phyloP scores from a whole-genome alignment of 2,888 invertebrate genomes.

The Andrena marginata region DNA sequence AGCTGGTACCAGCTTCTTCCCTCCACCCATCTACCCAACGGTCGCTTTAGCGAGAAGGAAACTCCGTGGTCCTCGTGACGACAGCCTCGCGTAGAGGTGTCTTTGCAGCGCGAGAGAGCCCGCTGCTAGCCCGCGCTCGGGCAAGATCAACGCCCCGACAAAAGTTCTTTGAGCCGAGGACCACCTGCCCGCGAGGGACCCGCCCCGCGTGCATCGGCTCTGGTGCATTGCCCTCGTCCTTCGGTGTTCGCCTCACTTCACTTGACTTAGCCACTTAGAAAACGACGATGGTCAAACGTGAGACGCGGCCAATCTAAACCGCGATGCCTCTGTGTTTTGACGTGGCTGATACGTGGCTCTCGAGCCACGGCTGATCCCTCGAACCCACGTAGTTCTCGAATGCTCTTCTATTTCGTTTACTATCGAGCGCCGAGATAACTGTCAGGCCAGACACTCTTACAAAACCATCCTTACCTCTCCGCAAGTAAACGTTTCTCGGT shows the following conservation, averaged over 20 bases:
- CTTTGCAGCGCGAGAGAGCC: conserved; percentile 17
- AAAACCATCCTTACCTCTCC: no score
- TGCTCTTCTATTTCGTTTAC: background rate
- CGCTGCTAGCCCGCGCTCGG: conserved; percentile 61
- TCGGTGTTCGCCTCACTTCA: conserved; percentile 75
- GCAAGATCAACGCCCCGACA: conserved; percentile 82
- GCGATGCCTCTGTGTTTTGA: background rate
- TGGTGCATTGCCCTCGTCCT: conserved; percentile 79
- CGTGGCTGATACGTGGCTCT: conserved; percentile 9
- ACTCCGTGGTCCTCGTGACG: conserved; percentile 29
- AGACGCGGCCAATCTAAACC: conserved; percentile 18
- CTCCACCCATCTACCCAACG: background rate
- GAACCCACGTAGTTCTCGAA: background rate
- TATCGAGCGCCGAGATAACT: no score
- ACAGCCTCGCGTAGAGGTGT: conserved; percentile 51
- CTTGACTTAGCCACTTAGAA: conserved; percentile 80
- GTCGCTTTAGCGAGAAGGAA: background rate
- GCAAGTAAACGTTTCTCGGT: no score
- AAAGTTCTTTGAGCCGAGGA: conserved; percentile 83
- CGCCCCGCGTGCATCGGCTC: conserved; percentile 71
- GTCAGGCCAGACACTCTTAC: no score
- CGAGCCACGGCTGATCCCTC: background rate
- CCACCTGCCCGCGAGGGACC: conserved; percentile 83
- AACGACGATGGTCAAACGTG: conserved; percentile 22
- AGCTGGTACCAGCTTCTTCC: background rate